phyloP scores from a whole-genome alignment of 2,113 vertebrate species.

The Cheirogaleus medius region DNA sequence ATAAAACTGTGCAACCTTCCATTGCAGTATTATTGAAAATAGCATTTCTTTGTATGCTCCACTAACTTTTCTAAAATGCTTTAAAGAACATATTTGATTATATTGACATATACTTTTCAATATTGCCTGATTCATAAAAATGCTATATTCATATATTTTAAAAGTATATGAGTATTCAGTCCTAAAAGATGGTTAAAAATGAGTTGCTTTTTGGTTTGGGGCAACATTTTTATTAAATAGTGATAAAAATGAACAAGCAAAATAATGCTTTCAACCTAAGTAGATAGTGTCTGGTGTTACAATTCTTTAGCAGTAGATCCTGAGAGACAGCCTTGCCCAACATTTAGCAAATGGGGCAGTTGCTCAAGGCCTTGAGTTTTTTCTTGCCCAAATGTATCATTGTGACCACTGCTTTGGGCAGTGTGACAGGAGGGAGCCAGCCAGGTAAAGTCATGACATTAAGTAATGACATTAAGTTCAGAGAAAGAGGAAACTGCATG shows the following conservation, averaged over 20 bases:
- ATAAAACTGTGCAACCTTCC: neutral
- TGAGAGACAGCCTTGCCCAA: accelerated
- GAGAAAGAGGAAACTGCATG: neutral
- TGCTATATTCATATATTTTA: neutral
- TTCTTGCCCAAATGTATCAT: neutral
- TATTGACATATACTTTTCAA: neutral
- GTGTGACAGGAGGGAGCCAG: too few species aligned
- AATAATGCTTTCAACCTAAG: neutral
- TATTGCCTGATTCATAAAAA: neutral
- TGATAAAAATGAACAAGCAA: neutral
- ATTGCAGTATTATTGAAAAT: neutral
- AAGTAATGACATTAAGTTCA: neutral
- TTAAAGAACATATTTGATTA: neutral
- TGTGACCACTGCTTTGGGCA: neutral
- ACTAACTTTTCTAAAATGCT: neutral
- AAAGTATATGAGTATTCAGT: neutral
- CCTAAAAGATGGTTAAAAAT: neutral
- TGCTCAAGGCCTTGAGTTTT: neutral
- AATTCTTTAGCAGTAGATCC: neutral
- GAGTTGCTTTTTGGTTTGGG: neutral
- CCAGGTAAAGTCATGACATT: neutral
- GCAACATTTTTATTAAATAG: neutral
- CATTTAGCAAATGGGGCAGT: neutral
- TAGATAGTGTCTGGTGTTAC: neutral
- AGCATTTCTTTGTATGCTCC: neutral